phyloP scores from a whole-genome alignment of 1,140 invertebrate genomes.

The Heliconius himera region DNA sequence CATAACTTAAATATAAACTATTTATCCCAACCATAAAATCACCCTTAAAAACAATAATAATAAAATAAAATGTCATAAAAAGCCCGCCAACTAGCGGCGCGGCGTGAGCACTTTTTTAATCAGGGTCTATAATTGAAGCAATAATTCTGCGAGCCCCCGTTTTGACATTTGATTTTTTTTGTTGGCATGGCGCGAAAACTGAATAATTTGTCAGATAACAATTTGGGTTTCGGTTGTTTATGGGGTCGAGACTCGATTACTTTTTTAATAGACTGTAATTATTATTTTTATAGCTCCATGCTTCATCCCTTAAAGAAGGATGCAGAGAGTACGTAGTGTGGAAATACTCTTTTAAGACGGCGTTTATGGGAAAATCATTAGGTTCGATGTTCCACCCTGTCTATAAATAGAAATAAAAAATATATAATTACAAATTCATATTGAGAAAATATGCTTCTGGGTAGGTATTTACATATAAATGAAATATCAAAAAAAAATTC shows the following conservation, averaged over 20 bases:
- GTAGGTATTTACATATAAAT: no score
- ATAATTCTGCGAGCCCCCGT: slow-evolving; percentile 73
- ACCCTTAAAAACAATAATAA: slow-evolving; percentile 51
- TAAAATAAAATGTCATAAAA: slow-evolving; percentile 54
- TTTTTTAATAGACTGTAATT: not conserved
- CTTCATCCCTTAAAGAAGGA: not conserved
- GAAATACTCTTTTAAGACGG: not conserved
- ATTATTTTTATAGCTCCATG: not conserved
- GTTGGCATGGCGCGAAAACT: slow-evolving; percentile 53
- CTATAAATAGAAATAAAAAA: no score
- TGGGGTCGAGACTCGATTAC: slow-evolving; percentile 53
- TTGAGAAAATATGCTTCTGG: no score
- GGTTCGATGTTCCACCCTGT: no score
- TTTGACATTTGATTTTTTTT: slow-evolving; percentile 77
- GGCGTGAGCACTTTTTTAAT: slow-evolving; percentile 74
- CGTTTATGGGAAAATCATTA: no score
- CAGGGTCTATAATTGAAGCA: slow-evolving; percentile 74
- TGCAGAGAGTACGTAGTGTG: not conserved
- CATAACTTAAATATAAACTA: no score
- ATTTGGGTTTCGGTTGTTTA: slow-evolving; percentile 55
- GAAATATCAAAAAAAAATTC: no score
- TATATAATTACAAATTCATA: no score
- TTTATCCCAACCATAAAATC: slow-evolving; percentile 48
- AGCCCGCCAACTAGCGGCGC: slow-evolving; percentile 57
- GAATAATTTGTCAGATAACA: slow-evolving; percentile 66